phyloP scores from a whole-genome alignment of 2,113 vertebrate species.

The Maccullochella peelii region DNA sequence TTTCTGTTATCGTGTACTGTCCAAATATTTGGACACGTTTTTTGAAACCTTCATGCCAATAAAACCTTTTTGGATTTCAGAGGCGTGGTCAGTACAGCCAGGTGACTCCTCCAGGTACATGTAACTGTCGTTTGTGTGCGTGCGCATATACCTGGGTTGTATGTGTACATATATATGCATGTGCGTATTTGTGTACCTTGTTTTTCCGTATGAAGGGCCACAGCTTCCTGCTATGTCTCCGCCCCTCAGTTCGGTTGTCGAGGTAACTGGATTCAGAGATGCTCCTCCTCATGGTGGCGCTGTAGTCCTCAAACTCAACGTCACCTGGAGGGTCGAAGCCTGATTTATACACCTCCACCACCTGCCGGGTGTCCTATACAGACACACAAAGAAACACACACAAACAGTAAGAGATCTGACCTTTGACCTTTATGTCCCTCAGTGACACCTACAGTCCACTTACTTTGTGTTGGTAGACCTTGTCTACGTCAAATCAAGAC shows the following conservation, averaged over 20 bases:
- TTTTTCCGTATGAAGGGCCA: slow-evolving; percentile 99
- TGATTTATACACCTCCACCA: slow-evolving; percentile 93
- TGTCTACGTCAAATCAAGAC: too few species aligned
- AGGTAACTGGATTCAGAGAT: slow-evolving; percentile 95
- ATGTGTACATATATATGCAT: background rate
- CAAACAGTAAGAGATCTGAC: slow-evolving; percentile 13
- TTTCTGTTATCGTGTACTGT: too few species aligned
- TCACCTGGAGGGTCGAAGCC: slow-evolving; percentile 96
- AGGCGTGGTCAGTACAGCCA: background rate
- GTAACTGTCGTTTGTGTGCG: background rate
- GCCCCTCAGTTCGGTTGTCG: slow-evolving; percentile 88
- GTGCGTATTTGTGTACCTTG: slow-evolving; percentile 84
- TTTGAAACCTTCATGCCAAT: too few species aligned
- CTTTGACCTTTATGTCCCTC: background rate
- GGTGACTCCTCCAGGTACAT: background rate
- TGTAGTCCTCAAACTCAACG: slow-evolving; percentile 94
- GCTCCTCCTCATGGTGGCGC: slow-evolving; percentile 91
- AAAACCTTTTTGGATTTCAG: background rate
- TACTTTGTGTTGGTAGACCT: background rate
- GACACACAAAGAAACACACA: background rate
- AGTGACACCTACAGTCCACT: background rate
- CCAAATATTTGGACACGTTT: too few species aligned
- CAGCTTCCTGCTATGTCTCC: slow-evolving; percentile 89
- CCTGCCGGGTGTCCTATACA: slow-evolving; percentile 91
- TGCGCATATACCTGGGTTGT: slow-evolving; percentile 31